Evolutionary conservation across 2,113 vertebrate genomes (phyloP).

Genomic region (Etheostoma spectabile): DNA sequence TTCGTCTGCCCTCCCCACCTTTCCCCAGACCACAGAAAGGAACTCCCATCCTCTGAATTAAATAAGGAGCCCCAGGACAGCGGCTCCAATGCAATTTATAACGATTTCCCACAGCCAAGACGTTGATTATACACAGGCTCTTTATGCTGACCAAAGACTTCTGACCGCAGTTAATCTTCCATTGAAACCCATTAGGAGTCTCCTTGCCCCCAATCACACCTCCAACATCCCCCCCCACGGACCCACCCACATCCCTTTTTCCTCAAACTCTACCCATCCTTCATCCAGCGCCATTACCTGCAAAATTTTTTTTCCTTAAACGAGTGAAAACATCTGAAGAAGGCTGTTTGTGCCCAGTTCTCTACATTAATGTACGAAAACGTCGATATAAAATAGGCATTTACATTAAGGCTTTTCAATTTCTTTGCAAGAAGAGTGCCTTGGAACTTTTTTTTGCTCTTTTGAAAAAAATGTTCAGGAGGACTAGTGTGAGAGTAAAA

Average conservation of each 20-base stretch:
- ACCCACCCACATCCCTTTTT: background rate
- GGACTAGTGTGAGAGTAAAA: conserved; percentile 21
- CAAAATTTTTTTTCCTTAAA: background rate
- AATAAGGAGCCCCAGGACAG: conserved; percentile 77
- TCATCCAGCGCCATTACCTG: conserved; percentile 1
- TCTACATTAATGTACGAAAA: too few relatives aligned
- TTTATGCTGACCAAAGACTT: conserved; percentile 84
- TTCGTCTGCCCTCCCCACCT: conserved; percentile 47
- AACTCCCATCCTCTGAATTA: conserved; percentile 84
- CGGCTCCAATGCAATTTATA: conserved; percentile 82
- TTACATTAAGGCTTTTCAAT: too few relatives aligned
- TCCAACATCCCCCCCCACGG: conserved; percentile 15
- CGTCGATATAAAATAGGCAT: too few relatives aligned
- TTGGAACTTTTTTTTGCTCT: too few relatives aligned
- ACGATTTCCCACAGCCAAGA: conserved; percentile 73
- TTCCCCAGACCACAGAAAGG: conserved; percentile 48
- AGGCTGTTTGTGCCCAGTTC: too few relatives aligned
- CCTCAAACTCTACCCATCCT: conserved; percentile 11
- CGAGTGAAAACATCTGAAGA: too few relatives aligned
- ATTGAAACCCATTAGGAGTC: conserved; percentile 78
- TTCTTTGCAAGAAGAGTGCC: too few relatives aligned
- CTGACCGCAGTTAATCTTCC: conserved; percentile 82
- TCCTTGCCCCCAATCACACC: conserved; percentile 38
- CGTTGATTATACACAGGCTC: conserved; percentile 75
- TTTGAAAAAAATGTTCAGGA: background rate